phyloP scores from a whole-genome alignment of 2,113 vertebrate species.

The Istiophorus platypterus region DNA sequence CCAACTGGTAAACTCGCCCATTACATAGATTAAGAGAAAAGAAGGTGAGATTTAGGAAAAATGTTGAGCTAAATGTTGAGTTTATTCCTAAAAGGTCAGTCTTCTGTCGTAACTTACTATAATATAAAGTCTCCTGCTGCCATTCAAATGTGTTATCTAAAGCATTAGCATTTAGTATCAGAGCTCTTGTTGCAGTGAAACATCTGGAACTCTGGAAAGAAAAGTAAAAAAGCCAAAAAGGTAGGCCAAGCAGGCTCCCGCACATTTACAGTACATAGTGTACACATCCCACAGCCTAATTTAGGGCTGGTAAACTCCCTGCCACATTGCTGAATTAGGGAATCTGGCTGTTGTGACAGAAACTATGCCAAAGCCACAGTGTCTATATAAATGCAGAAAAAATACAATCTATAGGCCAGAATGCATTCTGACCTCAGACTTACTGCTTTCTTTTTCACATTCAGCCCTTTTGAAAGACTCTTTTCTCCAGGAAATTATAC shows the following conservation, averaged over 20 bases:
- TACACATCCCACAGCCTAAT: constrained; percentile 28
- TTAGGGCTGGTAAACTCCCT: constrained; percentile 34
- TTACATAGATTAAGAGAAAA: not conserved
- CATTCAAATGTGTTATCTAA: not conserved
- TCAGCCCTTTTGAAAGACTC: constrained; percentile 33
- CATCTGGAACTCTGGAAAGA: constrained; percentile 19
- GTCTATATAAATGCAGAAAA: constrained; percentile 74
- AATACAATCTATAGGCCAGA: constrained; percentile 64
- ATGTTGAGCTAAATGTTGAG: not conserved
- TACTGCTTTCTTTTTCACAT: constrained; percentile 8
- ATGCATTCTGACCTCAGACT: constrained; percentile 27
- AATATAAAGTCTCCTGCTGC: not conserved
- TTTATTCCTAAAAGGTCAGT: not conserved
- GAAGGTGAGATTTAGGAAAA: not conserved
- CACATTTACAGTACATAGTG: not conserved
- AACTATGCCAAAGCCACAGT: constrained; percentile 70
- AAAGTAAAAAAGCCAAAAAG: constrained; percentile 16
- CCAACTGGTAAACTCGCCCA: not conserved
- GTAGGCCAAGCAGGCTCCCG: not conserved
- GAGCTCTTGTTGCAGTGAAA: not conserved
- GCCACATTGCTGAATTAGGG: constrained; percentile 75
- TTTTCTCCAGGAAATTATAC: constrained; percentile 24
- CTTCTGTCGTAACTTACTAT: not conserved
- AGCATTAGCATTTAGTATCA: not conserved
- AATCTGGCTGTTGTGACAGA: constrained; percentile 76